Percentiles rank a stretch among this genome's conserved stretches.
phyloP scores from a whole-genome alignment of 2,113 vertebrate species.

The Paradisaea rubra region DNA sequence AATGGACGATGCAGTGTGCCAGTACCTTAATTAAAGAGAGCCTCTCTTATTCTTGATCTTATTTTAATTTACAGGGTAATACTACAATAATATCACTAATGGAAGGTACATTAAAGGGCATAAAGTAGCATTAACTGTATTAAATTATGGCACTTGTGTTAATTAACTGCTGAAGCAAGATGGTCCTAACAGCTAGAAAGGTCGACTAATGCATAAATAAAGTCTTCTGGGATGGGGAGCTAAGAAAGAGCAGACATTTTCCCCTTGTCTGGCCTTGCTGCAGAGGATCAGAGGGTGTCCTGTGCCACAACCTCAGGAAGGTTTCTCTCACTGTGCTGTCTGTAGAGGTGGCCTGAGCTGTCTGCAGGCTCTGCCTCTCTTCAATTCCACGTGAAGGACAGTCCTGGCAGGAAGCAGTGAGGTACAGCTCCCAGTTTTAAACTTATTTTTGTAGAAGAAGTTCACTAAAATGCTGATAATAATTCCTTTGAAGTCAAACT shows the following conservation, averaged over 20 bases:
- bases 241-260: constrained; percentile 19
- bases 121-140: constrained; percentile 80
- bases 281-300: background rate
- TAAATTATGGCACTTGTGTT: constrained; percentile 83
- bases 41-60: constrained; percentile 77
- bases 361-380: background rate
- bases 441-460: background rate
- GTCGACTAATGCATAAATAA: constrained; percentile 74
- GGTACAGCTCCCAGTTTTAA: background rate
- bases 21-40: constrained; percentile 82
- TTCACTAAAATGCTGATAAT: background rate
- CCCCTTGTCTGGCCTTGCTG: background rate
- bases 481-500: constrained; percentile 20
- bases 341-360: background rate
- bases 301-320: background rate
- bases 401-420: background rate
- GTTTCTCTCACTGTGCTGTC: background rate
- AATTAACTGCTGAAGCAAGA: constrained; percentile 85
- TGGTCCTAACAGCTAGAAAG: constrained; percentile 76
- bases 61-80: constrained; percentile 77
- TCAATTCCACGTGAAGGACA: background rate
- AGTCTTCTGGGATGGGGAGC: constrained; percentile 36
- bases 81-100: constrained; percentile 82
- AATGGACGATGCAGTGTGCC: constrained; percentile 71
- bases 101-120: constrained; percentile 79